Conservation (phyloP, 2,797 vertebrate genomes). For the Xerus rutilus region DNA sequence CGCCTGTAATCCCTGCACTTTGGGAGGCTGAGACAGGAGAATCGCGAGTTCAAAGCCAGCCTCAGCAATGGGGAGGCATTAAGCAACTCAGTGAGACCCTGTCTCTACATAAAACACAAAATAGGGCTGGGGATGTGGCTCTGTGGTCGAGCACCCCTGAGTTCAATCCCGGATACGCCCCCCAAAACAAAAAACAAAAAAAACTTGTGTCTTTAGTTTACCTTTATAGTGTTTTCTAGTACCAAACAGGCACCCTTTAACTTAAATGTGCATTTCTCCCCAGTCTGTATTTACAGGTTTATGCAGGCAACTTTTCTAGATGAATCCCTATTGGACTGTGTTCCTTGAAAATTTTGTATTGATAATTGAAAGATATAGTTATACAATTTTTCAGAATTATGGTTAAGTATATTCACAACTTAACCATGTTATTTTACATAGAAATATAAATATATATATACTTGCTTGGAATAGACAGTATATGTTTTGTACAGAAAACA, state of each 20-base stretch:
- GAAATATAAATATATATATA: background rate
- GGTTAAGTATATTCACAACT: background rate
- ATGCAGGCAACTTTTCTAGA: background rate
- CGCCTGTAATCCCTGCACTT: too few species aligned
- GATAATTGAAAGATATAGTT: background rate
- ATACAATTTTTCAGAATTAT: background rate
- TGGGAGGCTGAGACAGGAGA: too few species aligned
- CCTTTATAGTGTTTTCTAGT: background rate
- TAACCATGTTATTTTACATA: constrained; percentile 1
- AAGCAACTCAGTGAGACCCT: too few species aligned
- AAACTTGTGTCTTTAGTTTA: background rate
- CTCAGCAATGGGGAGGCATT: too few species aligned
- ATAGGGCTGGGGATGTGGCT: too few species aligned
- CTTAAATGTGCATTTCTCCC: background rate
- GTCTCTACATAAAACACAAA: too few species aligned
- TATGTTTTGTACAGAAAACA: background rate
- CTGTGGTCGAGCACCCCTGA: too few species aligned
- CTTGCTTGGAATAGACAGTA: background rate
- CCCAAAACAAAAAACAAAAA: too few species aligned
- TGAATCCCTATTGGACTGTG: background rate
- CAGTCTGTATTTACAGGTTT: background rate
- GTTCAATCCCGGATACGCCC: too few species aligned
- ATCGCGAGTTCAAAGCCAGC: too few species aligned
- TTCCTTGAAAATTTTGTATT: background rate
- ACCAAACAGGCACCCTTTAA: too few species aligned